Evolutionary conservation across 2,888 invertebrate genomes (phyloP).

Genomic region (Meganola albula): DNA sequence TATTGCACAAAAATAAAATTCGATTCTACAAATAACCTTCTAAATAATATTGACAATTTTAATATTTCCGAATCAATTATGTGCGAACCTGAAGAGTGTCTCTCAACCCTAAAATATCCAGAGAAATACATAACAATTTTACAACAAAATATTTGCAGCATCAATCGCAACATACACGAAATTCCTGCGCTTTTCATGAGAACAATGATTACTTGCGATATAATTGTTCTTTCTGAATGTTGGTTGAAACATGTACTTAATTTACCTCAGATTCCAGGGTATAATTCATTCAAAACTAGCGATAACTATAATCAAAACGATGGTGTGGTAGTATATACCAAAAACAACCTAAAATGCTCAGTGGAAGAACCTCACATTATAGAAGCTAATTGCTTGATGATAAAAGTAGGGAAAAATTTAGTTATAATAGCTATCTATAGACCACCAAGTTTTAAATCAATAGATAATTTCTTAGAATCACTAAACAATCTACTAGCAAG

Average conservation of each 20-base stretch:
- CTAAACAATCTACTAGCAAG: background rate
- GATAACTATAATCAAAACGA: constrained; percentile 2
- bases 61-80: background rate
- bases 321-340: constrained; percentile 1
- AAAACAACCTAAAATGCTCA: background rate
- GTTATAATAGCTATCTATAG: constrained; percentile 2
- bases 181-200: no score
- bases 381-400: constrained; percentile 2
- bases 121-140: no score
- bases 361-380: background rate
- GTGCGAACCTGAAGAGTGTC: constrained; percentile 1
- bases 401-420: constrained; percentile 1
- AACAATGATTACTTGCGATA: background rate
- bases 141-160: background rate
- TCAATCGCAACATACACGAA: no score
- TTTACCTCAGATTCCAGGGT: background rate
- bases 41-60: constrained; percentile 1
- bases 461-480: constrained; percentile 1
- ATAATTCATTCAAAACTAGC: background rate
- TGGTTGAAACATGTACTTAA: background rate
- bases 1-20: no score
- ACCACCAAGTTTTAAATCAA: constrained; percentile 2
- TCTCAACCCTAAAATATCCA: background rate
- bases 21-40: constrained; percentile 2
- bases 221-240: background rate